Base-by-base conservation (phyloP, 2,888 invertebrate genomes). In the Protophormia terraenovae region DNA sequence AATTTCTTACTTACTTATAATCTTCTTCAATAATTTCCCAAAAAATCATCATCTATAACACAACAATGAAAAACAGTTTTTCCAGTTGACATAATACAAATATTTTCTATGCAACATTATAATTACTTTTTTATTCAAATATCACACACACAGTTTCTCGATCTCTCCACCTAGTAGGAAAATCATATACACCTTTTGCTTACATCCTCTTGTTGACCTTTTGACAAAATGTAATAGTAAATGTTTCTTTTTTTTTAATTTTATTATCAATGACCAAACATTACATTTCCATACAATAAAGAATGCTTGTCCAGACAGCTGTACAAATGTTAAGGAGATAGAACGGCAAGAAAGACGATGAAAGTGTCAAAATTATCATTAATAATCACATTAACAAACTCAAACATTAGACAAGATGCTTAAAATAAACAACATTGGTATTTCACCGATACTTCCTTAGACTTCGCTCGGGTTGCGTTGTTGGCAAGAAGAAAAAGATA, bases 311-410 rank as follows among this genome's bases (percentile, higher is more conserved):
- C 79, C 79, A 87, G 79, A 87, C 91, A 91, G 91, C 92, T 91
- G 91, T 89, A 87, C 88, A 90, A 89, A 90, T 89, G 89, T 88
- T 89, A 58, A 80, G 47, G 16, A 66, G 45, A 41, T 22, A 14
- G 19, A 67, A 72, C n/a, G 47, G 16, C 24, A 76, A 27, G 71
- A 19, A 73, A 69, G 71, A 90, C 90, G 89, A 89, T 88, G 89
- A 90, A 90, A 90, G 90, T 90, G 91, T 90, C 91, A 91, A 91
- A 90, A 90, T 89, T 89, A 89, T 91, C 91, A 91, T 91, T 91
- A 91, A 91, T 91, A 90, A 91, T 88, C 86, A 86, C 88, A 87
- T 89, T 89, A 90, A 90, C 77, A 87, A 84, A 87, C 69, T 79
- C 71, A 82, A 75, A 75, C 73, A 82, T 81, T 72, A 62, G 71